A percentile compares a stretch with the other conserved stretches of the same genome.
These are phyloP conservation scores for Matsumurasca onukii DNA, from an alignment of 1,140 invertebrate species.

Conservation along the genomic window DNA sequence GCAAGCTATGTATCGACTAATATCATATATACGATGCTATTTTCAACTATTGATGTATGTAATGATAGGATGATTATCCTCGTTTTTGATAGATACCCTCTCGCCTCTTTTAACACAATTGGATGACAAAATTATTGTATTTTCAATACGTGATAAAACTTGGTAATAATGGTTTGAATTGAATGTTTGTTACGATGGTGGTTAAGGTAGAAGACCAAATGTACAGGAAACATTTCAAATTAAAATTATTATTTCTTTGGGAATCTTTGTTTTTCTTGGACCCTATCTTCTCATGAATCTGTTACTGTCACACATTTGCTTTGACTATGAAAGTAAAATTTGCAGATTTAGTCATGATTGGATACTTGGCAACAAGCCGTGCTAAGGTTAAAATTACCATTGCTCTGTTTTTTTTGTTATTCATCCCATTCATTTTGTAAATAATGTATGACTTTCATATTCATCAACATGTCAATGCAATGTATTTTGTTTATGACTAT, in stretches of 20 bases:
- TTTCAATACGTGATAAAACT: constrained; percentile 7
- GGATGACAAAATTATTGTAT: constrained; percentile 24
- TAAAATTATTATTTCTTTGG: constrained; percentile 28
- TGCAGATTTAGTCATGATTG: too few relatives aligned
- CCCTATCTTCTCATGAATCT: too few relatives aligned
- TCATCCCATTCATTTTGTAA: too few relatives aligned
- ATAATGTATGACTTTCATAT: too few relatives aligned
- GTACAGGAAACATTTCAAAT: constrained; percentile 25
- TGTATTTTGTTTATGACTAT: too few relatives aligned
- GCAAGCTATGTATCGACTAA: neutral
- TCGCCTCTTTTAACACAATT: neutral
- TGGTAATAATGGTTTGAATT: neutral
- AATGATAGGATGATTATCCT: constrained; percentile 15
- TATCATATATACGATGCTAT: constrained; percentile 3
- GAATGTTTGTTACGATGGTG: constrained; percentile 27
- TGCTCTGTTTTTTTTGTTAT: too few relatives aligned
- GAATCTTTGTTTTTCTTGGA: neutral
- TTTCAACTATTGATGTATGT: constrained; percentile 20
- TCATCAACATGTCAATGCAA: too few relatives aligned
- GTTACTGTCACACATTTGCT: too few relatives aligned
- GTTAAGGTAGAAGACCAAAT: constrained; percentile 31
- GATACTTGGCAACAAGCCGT: too few relatives aligned
- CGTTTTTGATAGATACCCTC: neutral
- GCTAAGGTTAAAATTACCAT: too few relatives aligned
- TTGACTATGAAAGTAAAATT: too few relatives aligned